A percentile compares a stretch with the other conserved stretches of the same genome.
These are phyloP conservation scores for Camelus dromedarius DNA, from an alignment of 2,113 vertebrate species.

Conservation along the genomic window DNA sequence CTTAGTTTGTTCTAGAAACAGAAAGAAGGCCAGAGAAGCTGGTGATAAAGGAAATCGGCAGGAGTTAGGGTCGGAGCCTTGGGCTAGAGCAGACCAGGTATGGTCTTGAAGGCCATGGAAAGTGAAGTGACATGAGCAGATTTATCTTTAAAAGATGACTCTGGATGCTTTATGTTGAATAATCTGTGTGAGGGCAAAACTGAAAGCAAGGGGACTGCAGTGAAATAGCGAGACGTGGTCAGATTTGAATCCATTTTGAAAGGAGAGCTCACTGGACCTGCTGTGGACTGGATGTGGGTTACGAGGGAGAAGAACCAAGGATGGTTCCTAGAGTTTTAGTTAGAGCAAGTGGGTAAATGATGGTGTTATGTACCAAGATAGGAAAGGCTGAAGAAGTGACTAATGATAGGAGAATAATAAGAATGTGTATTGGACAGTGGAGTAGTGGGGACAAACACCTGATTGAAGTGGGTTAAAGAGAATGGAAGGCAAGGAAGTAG, in stretches of 20 bases:
- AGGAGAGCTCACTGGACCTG: neutral
- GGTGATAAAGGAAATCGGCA: neutral
- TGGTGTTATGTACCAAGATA: neutral
- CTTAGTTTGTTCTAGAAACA: constrained; percentile 32
- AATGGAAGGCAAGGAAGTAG: neutral
- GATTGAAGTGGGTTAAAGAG: neutral
- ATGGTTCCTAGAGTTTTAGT: neutral
- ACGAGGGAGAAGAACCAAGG: neutral
- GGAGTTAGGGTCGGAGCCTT: neutral
- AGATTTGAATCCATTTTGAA: neutral
- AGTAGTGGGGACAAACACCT: neutral
- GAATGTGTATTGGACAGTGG: neutral
- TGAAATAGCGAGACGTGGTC: neutral
- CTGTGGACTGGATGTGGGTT: neutral
- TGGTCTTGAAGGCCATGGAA: neutral
- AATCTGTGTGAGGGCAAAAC: neutral
- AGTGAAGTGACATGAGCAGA: neutral
- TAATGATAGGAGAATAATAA: constrained; percentile 27
- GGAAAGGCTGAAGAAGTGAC: constrained; percentile 42
- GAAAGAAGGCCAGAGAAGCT: neutral
- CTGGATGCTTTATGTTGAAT: constrained; percentile 8
- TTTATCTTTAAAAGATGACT: constrained; percentile 23
- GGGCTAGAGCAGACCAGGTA: neutral
- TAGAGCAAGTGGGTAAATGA: constrained; percentile 3
- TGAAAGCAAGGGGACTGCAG: neutral